Evolutionary conservation across 2,113 vertebrate species (phyloP).

Genomic region (Pelmatolapia mariae): DNA sequence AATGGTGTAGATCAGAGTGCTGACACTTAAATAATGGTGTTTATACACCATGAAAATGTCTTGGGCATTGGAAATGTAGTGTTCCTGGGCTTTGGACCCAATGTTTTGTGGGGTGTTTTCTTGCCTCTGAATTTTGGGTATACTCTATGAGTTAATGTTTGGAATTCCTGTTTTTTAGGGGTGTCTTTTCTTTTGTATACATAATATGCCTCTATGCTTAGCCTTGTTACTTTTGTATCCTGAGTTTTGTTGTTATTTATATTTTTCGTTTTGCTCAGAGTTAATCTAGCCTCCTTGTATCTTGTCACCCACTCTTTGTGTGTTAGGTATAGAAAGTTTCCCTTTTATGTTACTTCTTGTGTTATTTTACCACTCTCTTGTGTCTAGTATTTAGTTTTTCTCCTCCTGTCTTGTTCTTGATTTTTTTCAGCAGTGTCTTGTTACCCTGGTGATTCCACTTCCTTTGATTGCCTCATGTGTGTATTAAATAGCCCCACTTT

Average conservation of each 20-base stretch:
- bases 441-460: not conserved
- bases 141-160: not conserved
- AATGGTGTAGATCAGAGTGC: not conserved
- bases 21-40: not conserved
- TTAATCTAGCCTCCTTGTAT: not conserved
- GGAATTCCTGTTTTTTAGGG: not conserved
- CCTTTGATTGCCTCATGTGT: not conserved
- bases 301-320: not conserved
- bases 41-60: not conserved
- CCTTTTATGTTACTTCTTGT: not conserved
- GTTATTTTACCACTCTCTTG: not conserved
- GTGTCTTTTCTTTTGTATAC: not conserved
- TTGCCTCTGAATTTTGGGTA: not conserved
- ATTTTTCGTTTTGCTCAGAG: not conserved
- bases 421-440: not conserved
- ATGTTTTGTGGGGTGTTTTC: not conserved
- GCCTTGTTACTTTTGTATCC: not conserved
- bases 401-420: not conserved
- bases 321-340: not conserved
- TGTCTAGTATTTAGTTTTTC: not conserved
- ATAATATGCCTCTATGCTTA: not conserved
- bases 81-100: not conserved
- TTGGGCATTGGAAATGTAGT: not conserved
- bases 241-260: not conserved
- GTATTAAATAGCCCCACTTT: not conserved